Conservation (phyloP, 2,888 invertebrate species). For the Salpingus planirostris region DNA sequence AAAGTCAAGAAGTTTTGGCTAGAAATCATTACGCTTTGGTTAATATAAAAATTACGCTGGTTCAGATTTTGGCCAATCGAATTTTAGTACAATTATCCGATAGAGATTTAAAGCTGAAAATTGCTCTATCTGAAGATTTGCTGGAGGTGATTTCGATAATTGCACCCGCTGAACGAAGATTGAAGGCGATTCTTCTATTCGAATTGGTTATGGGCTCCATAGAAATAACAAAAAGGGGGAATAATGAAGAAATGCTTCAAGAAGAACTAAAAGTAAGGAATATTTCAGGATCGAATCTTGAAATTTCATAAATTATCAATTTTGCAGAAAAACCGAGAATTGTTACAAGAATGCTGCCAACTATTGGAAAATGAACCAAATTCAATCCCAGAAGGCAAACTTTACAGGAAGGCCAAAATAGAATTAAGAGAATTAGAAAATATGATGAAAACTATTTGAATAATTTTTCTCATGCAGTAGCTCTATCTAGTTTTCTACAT, state of each 20-base stretch:
- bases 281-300: too few relatives aligned
- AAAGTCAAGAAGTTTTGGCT: not conserved
- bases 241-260: not conserved
- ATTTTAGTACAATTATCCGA: not conserved
- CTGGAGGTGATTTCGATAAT: not conserved
- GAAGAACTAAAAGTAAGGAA: too few relatives aligned
- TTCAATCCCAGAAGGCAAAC: too few relatives aligned
- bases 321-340: too few relatives aligned
- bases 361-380: too few relatives aligned
- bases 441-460: too few relatives aligned
- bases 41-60: slow-evolving; percentile 1
- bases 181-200: slow-evolving; percentile 1
- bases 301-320: too few relatives aligned
- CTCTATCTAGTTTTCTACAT: too few relatives aligned
- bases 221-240: not conserved
- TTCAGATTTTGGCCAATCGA: not conserved
- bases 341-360: too few relatives aligned
- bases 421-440: too few relatives aligned
- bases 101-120: not conserved
- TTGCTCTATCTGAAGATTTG: slow-evolving; percentile 3
- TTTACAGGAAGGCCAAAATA: too few relatives aligned
- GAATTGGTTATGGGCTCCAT: not conserved
- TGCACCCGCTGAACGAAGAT: slow-evolving; percentile 4
- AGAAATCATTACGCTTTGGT: not conserved
- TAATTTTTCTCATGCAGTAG: too few relatives aligned